Evolutionary conservation across 2,113 vertebrate species (phyloP), one percentile per base, ranked within the genome.

Genomic region (Hippopotamus amphibius): DNA sequence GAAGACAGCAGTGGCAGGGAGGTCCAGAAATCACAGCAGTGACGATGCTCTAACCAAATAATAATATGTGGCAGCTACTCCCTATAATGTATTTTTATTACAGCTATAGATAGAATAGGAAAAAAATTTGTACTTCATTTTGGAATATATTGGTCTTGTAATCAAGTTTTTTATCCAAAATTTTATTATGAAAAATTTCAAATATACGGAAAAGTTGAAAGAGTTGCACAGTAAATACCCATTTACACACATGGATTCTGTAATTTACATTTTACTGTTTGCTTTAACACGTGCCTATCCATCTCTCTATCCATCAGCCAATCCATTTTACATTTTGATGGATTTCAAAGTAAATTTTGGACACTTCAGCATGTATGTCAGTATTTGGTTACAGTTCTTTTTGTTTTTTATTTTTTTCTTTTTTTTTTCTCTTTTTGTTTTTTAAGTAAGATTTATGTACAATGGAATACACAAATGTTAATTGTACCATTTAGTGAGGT

Each of bases 361-460:
- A 55, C 30, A 46, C 41, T 50, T 59, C 14, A 92, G 7, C 41
- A 43, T 53, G 7, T 14, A 41, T 82, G 46, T 85, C 77, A 80
- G 5, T 80, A 88, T 66, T 79, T 81, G 24, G 90, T 93, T 65
- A 65, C 14, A 69, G 46, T 96, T 95, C 30, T 57, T 92, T 92
- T 63, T 85, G 28, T 28, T 95, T 96, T 81, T 50, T 12, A 24
- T 37, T 37, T 37, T 37, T 37, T 37, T 37, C 37, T 37, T 37
- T 37, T 37, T 37, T 37, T 92, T 92, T 63, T 85, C 95, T 95
- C 30, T 57, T 92, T 92, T 63, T 85, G 28, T 28, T 95, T 96
- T 81, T 50, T 12, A 24, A 48, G 22, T 79, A 88, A 79, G 69
- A 43, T 74, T 61, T 96, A 50, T 89, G 7, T 89, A 19, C 11